Evolutionary conservation across 2,113 vertebrate genomes (phyloP).

Genomic region (Chloebia gouldiae): DNA sequence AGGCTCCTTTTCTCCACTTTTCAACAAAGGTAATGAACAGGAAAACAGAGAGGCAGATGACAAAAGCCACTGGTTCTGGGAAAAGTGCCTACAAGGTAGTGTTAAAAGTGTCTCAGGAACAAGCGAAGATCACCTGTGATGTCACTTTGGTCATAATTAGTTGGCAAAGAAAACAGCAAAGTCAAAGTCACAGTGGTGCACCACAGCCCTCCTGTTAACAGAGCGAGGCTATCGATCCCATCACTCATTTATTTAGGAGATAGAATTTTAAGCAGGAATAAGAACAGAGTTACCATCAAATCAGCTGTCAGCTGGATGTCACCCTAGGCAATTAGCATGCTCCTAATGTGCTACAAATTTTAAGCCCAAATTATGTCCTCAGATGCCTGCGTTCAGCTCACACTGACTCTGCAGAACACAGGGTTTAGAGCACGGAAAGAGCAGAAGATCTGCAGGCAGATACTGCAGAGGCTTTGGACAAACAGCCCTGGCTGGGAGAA

Average conservation of each 20-base stretch:
- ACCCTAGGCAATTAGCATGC: conserved; percentile 60
- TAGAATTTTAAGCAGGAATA: conserved; percentile 45
- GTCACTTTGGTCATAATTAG: conserved; percentile 62
- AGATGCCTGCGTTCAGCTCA: not conserved
- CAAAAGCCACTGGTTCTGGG: not conserved
- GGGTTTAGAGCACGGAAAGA: not conserved
- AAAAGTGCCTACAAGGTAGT: not conserved
- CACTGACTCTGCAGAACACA: not conserved
- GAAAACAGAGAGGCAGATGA: conserved; percentile 1
- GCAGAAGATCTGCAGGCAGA: not conserved
- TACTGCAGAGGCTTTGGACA: not conserved
- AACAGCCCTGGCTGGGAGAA: not conserved
- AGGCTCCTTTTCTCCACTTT: not conserved
- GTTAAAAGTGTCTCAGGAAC: conserved; percentile 14
- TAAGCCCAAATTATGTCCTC: conserved; percentile 39
- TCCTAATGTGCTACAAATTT: conserved; percentile 45
- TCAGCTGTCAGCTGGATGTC: conserved; percentile 59
- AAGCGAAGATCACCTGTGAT: not conserved
- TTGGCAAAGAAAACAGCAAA: conserved; percentile 40
- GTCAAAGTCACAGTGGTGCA: conserved; percentile 46
- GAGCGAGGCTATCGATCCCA: conserved; percentile 43
- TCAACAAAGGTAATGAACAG: conserved; percentile 10
- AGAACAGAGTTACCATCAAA: conserved; percentile 44
- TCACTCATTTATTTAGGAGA: conserved; percentile 58
- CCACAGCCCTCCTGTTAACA: conserved; percentile 21